Evolutionary conservation across 2,113 vertebrate species (phyloP), one percentile per base, ranked within the genome.

Genomic region (Nymphicus hollandicus): DNA sequence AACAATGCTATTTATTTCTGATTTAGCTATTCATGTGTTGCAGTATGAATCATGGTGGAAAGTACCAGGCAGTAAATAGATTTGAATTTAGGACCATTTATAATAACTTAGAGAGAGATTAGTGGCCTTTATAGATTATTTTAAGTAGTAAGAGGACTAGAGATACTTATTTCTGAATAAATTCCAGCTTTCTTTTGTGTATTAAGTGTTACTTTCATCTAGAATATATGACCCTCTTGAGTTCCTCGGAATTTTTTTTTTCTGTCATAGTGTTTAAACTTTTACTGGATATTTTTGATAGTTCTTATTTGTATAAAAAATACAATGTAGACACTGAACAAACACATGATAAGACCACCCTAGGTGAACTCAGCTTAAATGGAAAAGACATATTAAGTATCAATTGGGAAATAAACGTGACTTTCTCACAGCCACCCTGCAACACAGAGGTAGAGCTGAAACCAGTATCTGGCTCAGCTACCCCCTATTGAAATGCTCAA

Each of bases 1-100:
- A 81, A 65, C 3, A 3, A 50, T 72, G 23, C 0, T 68, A n/a
- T 74, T 46, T 49, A 20, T 83, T 95, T 88, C 13, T 8, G 8
- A 72, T 41, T 52, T 89, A 88, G 44, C 5, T 65, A 4, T 47
- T 49, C 5, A 46, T 37, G 7, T 66, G 56, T 31, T 71, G 37
- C 19, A 47, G 11, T 35, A 80, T 46, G 52, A 87, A 56, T 65
- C 24, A 47, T 56, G 43, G 60, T 15, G 64, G 50, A 89, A 81
- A 55, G 6, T 79, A 55, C 6, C 18, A 72, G 27, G 6, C 3
- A 43, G 11, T 71, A 94, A 74, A 76, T 44, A 64, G 16, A 55
- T 69, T 92, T 70, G 22, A 89, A 37, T 80, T 89, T 77, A 65
- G 24, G 53, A 73, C 5, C 18, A 47, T 64, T 89, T 94, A 72